A percentile compares a stretch with the other conserved stretches of the same genome.
Conservation (phyloP, 2,888 invertebrate genomes). For the Calephelis perditalis region DNA sequence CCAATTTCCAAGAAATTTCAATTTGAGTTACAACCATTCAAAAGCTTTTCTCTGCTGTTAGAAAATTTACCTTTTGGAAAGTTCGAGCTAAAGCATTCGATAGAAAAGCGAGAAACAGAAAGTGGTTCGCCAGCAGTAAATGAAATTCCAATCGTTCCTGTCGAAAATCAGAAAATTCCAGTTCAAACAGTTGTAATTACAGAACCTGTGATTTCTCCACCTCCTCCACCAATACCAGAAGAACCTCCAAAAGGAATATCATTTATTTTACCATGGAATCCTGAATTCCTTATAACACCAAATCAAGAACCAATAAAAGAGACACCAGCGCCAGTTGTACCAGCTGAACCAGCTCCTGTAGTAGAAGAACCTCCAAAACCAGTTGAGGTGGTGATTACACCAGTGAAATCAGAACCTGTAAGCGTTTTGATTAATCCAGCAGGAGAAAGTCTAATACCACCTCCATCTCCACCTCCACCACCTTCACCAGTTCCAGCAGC, state of each 20-base stretch:
- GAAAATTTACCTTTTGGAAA: constrained; percentile 50
- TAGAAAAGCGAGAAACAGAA: constrained; percentile 36
- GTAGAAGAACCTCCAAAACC: constrained; percentile 5
- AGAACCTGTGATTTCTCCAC: not conserved
- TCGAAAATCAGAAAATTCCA: constrained; percentile 14
- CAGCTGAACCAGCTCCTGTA: not conserved
- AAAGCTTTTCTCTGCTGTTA: constrained; percentile 42
- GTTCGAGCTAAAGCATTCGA: constrained; percentile 39
- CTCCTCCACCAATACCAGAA: not conserved
- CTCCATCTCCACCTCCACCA: not conserved
- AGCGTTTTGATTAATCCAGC: not conserved
- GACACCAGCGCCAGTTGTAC: not conserved
- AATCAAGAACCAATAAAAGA: constrained; percentile 1
- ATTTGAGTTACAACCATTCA: constrained; percentile 42
- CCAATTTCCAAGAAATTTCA: constrained; percentile 44
- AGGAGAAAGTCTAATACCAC: constrained; percentile 4
- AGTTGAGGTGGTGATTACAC: constrained; percentile 1
- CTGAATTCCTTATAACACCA: constrained; percentile 19
- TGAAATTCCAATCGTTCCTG: constrained; percentile 19
- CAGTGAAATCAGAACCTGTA: constrained; percentile 3
- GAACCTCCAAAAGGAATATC: constrained; percentile 6
- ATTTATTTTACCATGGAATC: constrained; percentile 18
- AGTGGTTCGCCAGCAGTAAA: constrained; percentile 17
- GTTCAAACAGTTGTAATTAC: constrained; percentile 10
- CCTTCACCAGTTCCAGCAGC: constrained; percentile 2